These are phyloP conservation scores for Nemapogon koenigi DNA, from an alignment of 2,888 invertebrate genomes.

Conservation along the genomic window DNA sequence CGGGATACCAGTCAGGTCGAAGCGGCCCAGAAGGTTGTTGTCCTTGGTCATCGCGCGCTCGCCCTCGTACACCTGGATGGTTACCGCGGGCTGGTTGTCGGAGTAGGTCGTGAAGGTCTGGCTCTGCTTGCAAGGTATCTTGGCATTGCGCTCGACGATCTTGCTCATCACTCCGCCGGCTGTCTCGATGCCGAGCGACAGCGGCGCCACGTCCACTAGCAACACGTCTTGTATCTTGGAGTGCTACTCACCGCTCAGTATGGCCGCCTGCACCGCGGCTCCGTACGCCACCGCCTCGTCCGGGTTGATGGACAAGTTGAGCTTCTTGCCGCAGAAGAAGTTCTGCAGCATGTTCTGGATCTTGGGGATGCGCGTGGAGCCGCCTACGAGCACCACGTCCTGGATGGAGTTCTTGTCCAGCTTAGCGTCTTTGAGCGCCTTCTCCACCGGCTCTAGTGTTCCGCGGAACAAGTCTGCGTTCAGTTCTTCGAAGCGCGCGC, in stretches of 20 bases:
- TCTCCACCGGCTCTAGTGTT: slow-evolving; percentile 79
- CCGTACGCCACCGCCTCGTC: slow-evolving; percentile 84
- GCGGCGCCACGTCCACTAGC: slow-evolving; percentile 65
- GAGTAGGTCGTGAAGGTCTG: slow-evolving; percentile 81
- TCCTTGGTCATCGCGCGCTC: slow-evolving; percentile 83
- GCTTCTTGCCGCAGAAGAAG: slow-evolving; percentile 75
- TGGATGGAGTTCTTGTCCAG: slow-evolving; percentile 78
- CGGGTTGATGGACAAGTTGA: slow-evolving; percentile 79
- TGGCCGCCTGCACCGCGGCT: slow-evolving; percentile 77
- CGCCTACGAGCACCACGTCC: slow-evolving; percentile 83
- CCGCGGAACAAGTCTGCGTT: slow-evolving; percentile 74
- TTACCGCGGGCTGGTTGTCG: slow-evolving; percentile 81
- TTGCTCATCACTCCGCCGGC: slow-evolving; percentile 82
- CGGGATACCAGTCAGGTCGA: slow-evolving; percentile 72
- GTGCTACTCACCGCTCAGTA: slow-evolving; percentile 76
- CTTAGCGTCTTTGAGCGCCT: slow-evolving; percentile 79
- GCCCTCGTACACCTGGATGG: slow-evolving; percentile 77
- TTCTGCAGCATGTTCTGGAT: slow-evolving; percentile 77
- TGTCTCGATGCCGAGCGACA: slow-evolving; percentile 79
- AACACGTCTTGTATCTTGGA: slow-evolving; percentile 73
- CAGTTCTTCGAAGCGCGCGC: slow-evolving; percentile 79
- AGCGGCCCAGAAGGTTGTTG: slow-evolving; percentile 72
- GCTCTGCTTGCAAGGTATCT: slow-evolving; percentile 75
- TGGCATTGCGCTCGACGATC: slow-evolving; percentile 73
- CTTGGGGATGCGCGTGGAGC: slow-evolving; percentile 82